Conservation (phyloP, 2,888 invertebrate species). For the Vandiemenella viatica region DNA sequence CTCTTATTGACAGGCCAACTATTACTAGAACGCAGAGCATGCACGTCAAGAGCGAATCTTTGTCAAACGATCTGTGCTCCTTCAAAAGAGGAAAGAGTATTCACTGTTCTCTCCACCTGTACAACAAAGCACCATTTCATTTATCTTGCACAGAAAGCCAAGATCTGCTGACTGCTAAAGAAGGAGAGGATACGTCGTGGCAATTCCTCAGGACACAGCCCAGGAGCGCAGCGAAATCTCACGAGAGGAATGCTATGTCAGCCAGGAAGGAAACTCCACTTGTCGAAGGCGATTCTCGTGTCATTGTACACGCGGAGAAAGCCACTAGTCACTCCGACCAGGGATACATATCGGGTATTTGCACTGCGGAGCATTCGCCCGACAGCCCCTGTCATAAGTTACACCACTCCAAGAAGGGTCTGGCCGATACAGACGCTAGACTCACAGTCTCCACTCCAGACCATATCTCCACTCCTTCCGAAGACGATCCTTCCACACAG, state of each 20-base stretch:
- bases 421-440: background rate
- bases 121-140: background rate
- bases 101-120: background rate
- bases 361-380: conserved; percentile 6
- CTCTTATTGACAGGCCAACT: background rate
- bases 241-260: background rate
- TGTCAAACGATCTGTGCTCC: background rate
- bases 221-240: background rate
- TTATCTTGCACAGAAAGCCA: conserved; percentile 4
- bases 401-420: background rate
- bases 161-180: conserved; percentile 4
- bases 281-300: background rate
- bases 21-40: conserved; percentile 4
- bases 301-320: background rate
- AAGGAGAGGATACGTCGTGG: conserved; percentile 12
- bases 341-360: conserved; percentile 4
- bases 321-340: conserved; percentile 4
- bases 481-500: background rate
- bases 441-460: conserved; percentile 4
- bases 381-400: conserved; percentile 2
- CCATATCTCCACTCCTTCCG: background rate
- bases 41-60: background rate
- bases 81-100: conserved; percentile 1
- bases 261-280: background rate
- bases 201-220: conserved; percentile 7